A percentile compares a stretch with the other conserved stretches of the same genome.
Conservation (phyloP, 2,888 invertebrate genomes). For the Drosophila mimetica region DNA sequence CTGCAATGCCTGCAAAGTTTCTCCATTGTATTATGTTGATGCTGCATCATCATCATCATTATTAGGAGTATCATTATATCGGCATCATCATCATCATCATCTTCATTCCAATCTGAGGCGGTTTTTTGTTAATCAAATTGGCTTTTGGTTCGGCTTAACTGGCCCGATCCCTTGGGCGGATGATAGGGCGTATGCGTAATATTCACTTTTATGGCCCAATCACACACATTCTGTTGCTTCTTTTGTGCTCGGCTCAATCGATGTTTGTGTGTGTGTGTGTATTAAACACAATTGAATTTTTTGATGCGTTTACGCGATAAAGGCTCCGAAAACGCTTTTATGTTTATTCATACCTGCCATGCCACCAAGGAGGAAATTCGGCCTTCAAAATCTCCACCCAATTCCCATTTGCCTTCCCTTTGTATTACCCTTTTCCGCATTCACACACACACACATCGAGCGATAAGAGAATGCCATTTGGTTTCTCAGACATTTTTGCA, state of each 20-base stretch:
- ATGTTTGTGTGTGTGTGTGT: conserved; percentile 36
- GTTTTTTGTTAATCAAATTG: conserved; percentile 62
- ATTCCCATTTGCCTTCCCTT: conserved; percentile 22
- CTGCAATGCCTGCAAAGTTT: conserved; percentile 2
- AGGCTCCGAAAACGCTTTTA: conserved; percentile 60
- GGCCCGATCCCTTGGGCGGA: conserved; percentile 16
- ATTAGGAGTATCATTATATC: background rate
- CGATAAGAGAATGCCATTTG: conserved; percentile 23
- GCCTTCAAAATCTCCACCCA: background rate
- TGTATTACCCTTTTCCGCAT: conserved; percentile 33
- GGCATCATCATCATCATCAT: conserved; percentile 6
- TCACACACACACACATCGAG: background rate
- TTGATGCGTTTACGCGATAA: conserved; percentile 70
- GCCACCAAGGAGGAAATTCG: conserved; percentile 27
- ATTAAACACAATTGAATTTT: conserved; percentile 75
- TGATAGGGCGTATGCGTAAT: conserved; percentile 62
- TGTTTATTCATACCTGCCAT: conserved; percentile 71
- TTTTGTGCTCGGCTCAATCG: conserved; percentile 59
- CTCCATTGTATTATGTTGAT: background rate
- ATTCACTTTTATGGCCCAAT: conserved; percentile 56
- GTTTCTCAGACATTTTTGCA: conserved; percentile 8
- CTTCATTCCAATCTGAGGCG: conserved; percentile 3
- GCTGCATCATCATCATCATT: conserved; percentile 26
- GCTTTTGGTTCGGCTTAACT: conserved; percentile 36
- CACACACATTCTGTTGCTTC: conserved; percentile 25